Conservation (phyloP, 2,113 vertebrate genomes). For the Orthonyx spaldingii region DNA sequence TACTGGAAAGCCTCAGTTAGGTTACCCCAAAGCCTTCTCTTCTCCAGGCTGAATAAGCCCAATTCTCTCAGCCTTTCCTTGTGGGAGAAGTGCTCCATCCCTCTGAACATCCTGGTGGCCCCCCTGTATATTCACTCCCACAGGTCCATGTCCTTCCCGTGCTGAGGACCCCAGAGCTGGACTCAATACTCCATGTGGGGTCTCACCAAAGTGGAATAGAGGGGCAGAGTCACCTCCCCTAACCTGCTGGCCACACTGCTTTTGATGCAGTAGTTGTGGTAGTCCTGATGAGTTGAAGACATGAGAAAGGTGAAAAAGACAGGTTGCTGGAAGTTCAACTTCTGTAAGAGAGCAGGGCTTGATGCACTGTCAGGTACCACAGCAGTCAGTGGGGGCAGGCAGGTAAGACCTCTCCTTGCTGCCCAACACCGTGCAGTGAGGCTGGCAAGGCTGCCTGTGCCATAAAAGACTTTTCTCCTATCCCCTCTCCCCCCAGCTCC, state of each 20-base stretch:
- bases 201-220: neutral
- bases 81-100: neutral
- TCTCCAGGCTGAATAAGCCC: neutral
- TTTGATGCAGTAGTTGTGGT: neutral
- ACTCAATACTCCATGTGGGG: neutral
- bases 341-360: neutral
- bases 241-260: neutral
- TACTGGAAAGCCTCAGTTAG: neutral
- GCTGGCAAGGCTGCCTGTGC: neutral
- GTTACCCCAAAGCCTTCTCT: neutral
- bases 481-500: fast-evolving
- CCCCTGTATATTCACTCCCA: neutral
- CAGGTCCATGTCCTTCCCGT: neutral
- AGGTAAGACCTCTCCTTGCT: fast-evolving
- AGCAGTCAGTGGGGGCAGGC: neutral
- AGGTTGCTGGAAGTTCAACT: neutral
- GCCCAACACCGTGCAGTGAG: neutral
- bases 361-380: neutral
- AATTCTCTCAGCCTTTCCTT: neutral
- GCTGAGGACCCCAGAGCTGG: neutral
- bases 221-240: neutral
- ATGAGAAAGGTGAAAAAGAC: neutral
- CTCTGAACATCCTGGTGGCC: neutral
- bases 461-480: neutral
- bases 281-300: neutral